These are phyloP conservation scores for Tanypteryx hageni DNA, from an alignment of 2,888 invertebrate genomes.

Conservation along the genomic window DNA sequence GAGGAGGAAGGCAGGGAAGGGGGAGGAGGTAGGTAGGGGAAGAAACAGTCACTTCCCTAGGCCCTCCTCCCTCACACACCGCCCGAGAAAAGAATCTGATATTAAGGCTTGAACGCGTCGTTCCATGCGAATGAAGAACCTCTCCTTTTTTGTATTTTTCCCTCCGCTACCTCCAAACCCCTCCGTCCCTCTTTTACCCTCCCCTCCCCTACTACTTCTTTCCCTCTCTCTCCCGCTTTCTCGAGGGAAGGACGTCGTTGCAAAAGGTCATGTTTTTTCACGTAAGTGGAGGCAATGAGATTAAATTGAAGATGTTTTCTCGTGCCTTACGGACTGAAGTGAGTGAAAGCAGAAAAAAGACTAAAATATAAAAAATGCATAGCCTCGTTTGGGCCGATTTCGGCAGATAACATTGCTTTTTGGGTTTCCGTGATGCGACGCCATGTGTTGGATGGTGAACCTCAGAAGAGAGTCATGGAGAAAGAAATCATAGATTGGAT, in stretches of 20 bases:
- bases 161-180: neutral
- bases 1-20: neutral
- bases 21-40: too few species aligned
- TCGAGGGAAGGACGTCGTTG: neutral
- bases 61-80: neutral
- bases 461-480: neutral
- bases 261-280: neutral
- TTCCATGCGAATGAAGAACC: constrained; percentile 22
- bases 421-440: neutral
- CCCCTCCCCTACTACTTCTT: too few species aligned
- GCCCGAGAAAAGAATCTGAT: constrained; percentile 36
- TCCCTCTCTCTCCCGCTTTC: neutral
- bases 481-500: neutral
- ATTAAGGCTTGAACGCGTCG: constrained; percentile 8
- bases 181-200: neutral
- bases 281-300: neutral
- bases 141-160: neutral
- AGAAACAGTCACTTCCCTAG: too few species aligned
- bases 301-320: neutral
- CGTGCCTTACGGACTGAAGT: neutral
- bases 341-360: neutral
- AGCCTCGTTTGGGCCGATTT: neutral
- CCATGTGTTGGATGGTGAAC: neutral
- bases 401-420: neutral
- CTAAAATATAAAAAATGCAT: too few species aligned